Base-by-base conservation (phyloP, 2,888 invertebrate genomes). In the Hydriomena furcata region DNA sequence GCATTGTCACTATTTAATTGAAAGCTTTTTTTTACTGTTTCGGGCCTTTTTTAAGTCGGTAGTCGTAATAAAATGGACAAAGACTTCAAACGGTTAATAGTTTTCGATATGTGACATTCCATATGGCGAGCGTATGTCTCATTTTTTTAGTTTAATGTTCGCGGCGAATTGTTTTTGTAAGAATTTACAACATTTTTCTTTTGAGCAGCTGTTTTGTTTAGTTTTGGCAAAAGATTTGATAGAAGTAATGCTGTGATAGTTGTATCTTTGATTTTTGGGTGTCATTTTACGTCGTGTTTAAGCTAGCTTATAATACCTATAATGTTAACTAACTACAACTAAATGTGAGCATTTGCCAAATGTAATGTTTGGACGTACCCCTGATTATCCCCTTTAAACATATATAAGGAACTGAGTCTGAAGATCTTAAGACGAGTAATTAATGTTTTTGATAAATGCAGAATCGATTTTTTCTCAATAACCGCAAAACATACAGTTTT, bases 1-100 rank as follows among this genome's bases (percentile, higher is more conserved):
- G 69, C 76, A 86, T 84, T 88, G 88, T 87, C 85, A 81, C 88
- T 83, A 82, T 83, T 74, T 82, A 82, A 85, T 84, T 86, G 79
- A 83, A 82, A 71, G 78, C 78, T 80, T 79, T 81, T 61, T 80
- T 82, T 82, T 76, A 80, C 76, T 76, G 79, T 78, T 80, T 79
- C 76, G 75, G 74, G 73, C 71, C 74, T 78, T 79, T 71, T 74
- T 68, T 69, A 60, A 68, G 66, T 73, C 79, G 72, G 85, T 83
- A 84, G 85, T 79, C 76, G 71, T 85, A 81, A 82, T 87, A 82
- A 85, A 78, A 7, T 63, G 56, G 67, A 72, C 68, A 86, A 84
- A 83, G 84, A 87, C 86, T 79, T 88, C 84, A 87, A 87, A 86
- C 76, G 67, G 67, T 80, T 78, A 73, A 76, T 81, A 73, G 79